Evolutionary conservation across 2,113 vertebrate species (phyloP), one percentile per base, ranked within the genome.

Genomic region (Microtus montanus): DNA sequence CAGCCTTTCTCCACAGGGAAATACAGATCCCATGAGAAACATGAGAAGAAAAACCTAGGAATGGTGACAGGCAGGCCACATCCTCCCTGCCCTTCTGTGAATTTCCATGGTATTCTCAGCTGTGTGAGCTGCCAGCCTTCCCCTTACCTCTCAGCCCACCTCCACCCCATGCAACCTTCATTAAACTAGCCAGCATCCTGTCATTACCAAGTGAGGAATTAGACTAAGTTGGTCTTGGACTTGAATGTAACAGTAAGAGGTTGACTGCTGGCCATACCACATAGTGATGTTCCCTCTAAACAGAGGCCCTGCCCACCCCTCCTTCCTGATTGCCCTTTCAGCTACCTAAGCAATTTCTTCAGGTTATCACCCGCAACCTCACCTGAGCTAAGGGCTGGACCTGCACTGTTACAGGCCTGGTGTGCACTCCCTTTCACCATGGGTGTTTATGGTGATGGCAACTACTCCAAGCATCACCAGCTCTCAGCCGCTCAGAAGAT

Each of bases 1-100:
- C 41, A 26, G 38, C 47, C 7, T 49, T 33, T n/a, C 33, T 79
- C 10, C 44, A 54, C 63, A 24, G 63, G 44, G 61, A 49, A 71
- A 47, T 0, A 13, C 9, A 58, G 33, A 63, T 7, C 5, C 5
- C 1, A 9, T 3, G 2, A 33, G 8, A 82, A 61, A 44, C 20
- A 61, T 2, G 1, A 92, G 71, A 12, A 75, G 20, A 78, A 26
- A 70, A 20, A 28, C 30, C 4, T 35, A 28, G 47, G 64, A 68
- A 11, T 11, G 4, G 4, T 84, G 15, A 24, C 26, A 49, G 14
- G 6, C 7, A 58, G 71, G 24, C 28, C 17, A 17, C 47, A 14
- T 7, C 11, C 22, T 8, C 3, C 13, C 13, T 47, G 58, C n/a
- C 15, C 35, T 22, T 52, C 63, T 41, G 19, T 28, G 47, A 41